These are phyloP conservation scores for Candidula unifasciata DNA, from an alignment of 2,888 invertebrate species.

Conservation along the genomic window DNA sequence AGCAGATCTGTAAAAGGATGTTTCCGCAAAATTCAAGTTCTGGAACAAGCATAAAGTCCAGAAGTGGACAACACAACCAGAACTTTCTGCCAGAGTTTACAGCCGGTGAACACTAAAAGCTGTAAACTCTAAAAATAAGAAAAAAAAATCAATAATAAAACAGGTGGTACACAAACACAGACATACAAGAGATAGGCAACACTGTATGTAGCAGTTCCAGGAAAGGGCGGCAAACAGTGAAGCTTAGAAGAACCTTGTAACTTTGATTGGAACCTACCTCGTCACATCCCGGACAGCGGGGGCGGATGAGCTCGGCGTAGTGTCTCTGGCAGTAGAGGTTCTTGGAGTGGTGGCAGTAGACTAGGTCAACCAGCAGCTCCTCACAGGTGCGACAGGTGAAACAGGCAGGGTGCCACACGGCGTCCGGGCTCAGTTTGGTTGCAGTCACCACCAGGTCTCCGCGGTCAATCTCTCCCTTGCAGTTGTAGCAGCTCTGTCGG, in stretches of 20 bases:
- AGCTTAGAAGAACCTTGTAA: background rate
- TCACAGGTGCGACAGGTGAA: conserved; percentile 92
- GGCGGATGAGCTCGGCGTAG: conserved; percentile 96
- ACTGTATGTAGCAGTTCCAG: too few relatives aligned
- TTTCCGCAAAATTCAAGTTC: too few relatives aligned
- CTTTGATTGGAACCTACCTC: conserved; percentile 87
- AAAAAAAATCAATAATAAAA: too few relatives aligned
- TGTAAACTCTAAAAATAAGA: too few relatives aligned
- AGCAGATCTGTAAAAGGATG: too few relatives aligned
- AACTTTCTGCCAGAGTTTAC: too few relatives aligned
- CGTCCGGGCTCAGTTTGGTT: conserved; percentile 86
- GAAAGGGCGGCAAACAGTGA: background rate
- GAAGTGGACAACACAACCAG: too few relatives aligned
- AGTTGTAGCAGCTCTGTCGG: conserved; percentile 87
- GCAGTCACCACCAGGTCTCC: conserved; percentile 91
- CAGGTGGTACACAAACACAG: too few relatives aligned
- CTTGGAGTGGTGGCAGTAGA: conserved; percentile 92
- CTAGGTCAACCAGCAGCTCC: conserved; percentile 95
- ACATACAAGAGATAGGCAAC: too few relatives aligned
- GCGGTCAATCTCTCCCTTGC: conserved; percentile 87
- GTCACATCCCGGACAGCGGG: conserved; percentile 96
- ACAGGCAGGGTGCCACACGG: conserved; percentile 93
- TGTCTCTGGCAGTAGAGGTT: conserved; percentile 96
- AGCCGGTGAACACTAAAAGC: too few relatives aligned
- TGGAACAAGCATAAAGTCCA: too few relatives aligned